Base-by-base conservation (phyloP, 2,888 invertebrate genomes). In the Philaethria dido region DNA sequence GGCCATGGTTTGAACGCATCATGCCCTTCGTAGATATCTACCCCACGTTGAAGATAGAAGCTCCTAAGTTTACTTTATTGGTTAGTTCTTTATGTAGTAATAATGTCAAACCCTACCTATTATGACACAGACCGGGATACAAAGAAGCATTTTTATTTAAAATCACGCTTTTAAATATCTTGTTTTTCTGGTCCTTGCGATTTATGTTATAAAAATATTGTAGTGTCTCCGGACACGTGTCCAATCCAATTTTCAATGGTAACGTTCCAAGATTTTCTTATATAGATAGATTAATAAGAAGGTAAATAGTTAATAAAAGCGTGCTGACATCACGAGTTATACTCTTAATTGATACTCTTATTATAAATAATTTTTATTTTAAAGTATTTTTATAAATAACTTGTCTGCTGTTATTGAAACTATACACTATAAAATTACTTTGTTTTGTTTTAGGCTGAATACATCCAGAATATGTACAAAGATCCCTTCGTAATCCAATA, bases 1-100 rank as follows among this genome's bases (percentile, higher is more conserved):
- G 29, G 29, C 52, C 52, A 5, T 52, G 52, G 52, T 52, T 52
- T n/a, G 52, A 52, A 9, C 52, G 52, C 16, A 52, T 52, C 16
- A 29, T 29, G 29, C 52, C 52, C 11, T 29, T 52, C 16, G 52
- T 52, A 1, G 52, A 52, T 2, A 52, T 16, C 11, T 13, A 52
- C 52, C 52, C 52, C 2, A 52, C 52, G 5, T 11, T 52, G 3
- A 52, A 52, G 29, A 52, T 52, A 52, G 52, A 52, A 33, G 52
- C 52, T 11, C 52, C 52, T 33, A 52, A 52, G 29, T 52, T 52
- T 29, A 29, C 29, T 16, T 6, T 52, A 29, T 52, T 52, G 52
- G 52, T 52, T 16, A 29, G 52, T 50, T 22, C 2, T 2, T 4
- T 4, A 25, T 25, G 5, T 4, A 25, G 5, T 25, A 25, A 33